phyloP scores from a whole-genome alignment of 2,888 invertebrate species.

The Unio delphinus region DNA sequence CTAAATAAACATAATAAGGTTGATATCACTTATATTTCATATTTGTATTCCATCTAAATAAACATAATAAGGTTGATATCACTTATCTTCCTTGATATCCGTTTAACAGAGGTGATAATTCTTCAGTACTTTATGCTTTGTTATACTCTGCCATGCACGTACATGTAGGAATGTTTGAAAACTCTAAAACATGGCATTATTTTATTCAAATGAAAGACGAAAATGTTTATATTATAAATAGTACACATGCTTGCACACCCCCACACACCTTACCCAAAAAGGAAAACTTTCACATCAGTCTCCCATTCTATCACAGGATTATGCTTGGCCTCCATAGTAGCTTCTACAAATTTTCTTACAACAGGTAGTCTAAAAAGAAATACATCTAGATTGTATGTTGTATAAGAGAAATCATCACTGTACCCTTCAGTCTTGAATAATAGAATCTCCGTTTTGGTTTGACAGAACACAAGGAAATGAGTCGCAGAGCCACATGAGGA shows the following conservation, averaged over 20 bases:
- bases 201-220: too few species aligned
- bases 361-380: constrained; percentile 18
- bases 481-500: too few species aligned
- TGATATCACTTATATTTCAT: background rate
- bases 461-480: too few species aligned
- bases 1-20: constrained; percentile 10
- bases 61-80: background rate
- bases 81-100: background rate
- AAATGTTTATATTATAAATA: background rate
- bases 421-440: background rate
- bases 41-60: background rate
- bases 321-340: constrained; percentile 46
- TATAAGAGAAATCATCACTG: too few species aligned
- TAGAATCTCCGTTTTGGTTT: too few species aligned
- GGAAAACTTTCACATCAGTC: constrained; percentile 46
- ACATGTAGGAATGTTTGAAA: too few species aligned
- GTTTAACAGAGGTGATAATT: too few species aligned
- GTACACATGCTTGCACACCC: background rate
- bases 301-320: constrained; percentile 56
- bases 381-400: background rate
- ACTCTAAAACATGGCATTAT: too few species aligned
- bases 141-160: too few species aligned
- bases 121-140: too few species aligned
- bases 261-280: constrained; percentile 51
- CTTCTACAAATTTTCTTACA: constrained; percentile 31